Percentiles rank a stretch among this genome's conserved stretches.
Conservation (phyloP, 1,140 invertebrate genomes). For the Drosophila leontia region DNA sequence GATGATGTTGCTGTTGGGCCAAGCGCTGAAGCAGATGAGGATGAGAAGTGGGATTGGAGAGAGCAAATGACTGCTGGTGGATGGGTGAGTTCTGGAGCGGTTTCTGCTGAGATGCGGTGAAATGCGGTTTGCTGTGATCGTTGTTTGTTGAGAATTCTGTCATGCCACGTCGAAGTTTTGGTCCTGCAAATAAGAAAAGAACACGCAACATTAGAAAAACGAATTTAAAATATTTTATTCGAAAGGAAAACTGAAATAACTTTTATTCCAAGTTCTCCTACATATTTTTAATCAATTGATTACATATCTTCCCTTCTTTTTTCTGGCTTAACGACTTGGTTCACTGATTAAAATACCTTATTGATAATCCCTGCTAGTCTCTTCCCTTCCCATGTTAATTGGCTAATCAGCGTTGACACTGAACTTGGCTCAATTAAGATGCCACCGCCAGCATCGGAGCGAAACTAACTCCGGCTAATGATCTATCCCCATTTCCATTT, state of each 20-base stretch:
- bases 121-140: slow-evolving; percentile 78
- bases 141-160: slow-evolving; percentile 84
- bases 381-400: slow-evolving; percentile 19
- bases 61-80: slow-evolving; percentile 41
- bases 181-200: slow-evolving; percentile 61
- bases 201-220: neutral
- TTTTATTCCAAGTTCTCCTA: neutral
- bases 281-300: neutral
- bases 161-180: slow-evolving; percentile 84
- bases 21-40: slow-evolving; percentile 60
- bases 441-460: slow-evolving; percentile 9
- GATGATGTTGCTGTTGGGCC: slow-evolving; percentile 56
- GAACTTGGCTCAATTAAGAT: slow-evolving; percentile 61
- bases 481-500: slow-evolving; percentile 45
- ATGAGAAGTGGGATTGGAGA: slow-evolving; percentile 43
- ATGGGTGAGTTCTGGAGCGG: slow-evolving; percentile 78
- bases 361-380: slow-evolving; percentile 15
- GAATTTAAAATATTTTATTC: neutral
- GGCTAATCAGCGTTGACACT: slow-evolving; percentile 51
- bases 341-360: slow-evolving; percentile 1
- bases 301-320: too few relatives aligned
- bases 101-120: slow-evolving; percentile 66
- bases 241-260: neutral
- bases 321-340: neutral
- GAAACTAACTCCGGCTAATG: slow-evolving; percentile 42